These are phyloP conservation scores for Sebastes jordani DNA, from an alignment of 2,797 vertebrate species.

Conservation along the genomic window DNA sequence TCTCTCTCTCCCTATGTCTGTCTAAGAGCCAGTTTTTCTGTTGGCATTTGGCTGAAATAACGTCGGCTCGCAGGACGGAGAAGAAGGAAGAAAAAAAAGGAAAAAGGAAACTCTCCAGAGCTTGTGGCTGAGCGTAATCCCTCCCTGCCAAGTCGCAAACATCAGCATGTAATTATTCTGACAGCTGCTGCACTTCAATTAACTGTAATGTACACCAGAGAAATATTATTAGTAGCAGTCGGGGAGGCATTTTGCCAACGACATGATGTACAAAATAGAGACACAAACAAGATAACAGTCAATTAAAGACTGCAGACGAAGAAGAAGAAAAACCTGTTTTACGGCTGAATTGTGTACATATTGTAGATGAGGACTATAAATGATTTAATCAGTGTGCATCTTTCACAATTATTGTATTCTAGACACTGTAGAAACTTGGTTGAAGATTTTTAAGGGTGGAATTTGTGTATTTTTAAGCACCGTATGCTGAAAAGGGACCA, in stretches of 20 bases:
- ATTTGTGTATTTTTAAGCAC: not conserved
- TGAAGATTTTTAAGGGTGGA: not conserved
- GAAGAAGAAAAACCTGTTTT: not conserved
- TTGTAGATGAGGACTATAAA: not conserved
- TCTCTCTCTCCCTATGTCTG: constrained; percentile 11
- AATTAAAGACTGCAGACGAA: constrained; percentile 18
- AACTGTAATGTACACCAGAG: constrained; percentile 80
- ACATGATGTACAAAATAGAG: constrained; percentile 53
- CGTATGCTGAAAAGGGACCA: not conserved
- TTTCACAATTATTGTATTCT: not conserved
- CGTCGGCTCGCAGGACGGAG: constrained; percentile 38
- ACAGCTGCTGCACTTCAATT: constrained; percentile 83
- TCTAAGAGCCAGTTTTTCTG: constrained; percentile 54
- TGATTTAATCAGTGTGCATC: not conserved
- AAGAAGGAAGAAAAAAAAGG: not conserved
- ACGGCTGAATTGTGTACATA: not conserved
- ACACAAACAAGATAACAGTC: constrained; percentile 61
- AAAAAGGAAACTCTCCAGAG: constrained; percentile 66
- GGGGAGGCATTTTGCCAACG: constrained; percentile 49
- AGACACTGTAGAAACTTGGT: too few relatives aligned
- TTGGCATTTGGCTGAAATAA: constrained; percentile 69
- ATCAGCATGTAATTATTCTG: constrained; percentile 84
- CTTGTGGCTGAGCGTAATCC: constrained; percentile 70
- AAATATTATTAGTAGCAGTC: constrained; percentile 77
- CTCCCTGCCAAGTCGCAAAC: constrained; percentile 77